Evolutionary conservation across 2,888 invertebrate genomes (phyloP).

Genomic region (Osedax fenrisi): DNA sequence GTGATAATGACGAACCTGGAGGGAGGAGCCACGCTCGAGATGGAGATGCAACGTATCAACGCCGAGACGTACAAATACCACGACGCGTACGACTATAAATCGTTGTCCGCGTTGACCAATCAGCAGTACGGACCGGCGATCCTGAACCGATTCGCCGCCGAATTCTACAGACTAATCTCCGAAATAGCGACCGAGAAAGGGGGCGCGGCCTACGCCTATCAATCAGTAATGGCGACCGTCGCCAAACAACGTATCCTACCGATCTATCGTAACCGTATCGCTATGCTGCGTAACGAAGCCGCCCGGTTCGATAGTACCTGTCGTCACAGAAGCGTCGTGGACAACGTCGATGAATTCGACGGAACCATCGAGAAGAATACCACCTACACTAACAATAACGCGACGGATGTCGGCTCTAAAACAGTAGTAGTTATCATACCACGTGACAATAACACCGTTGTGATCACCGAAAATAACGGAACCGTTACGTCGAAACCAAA

Average conservation of each 20-base stretch:
- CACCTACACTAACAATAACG: too few species aligned
- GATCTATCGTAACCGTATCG: neutral
- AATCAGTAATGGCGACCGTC: neutral
- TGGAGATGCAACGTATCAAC: too few species aligned
- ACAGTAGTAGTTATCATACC: too few species aligned
- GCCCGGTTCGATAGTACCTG: neutral
- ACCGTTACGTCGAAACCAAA: too few species aligned
- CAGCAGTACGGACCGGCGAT: neutral
- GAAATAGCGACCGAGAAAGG: neutral
- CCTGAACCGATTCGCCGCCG: neutral
- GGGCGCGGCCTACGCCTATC: neutral
- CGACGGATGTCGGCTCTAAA: too few species aligned
- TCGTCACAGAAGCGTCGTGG: neutral
- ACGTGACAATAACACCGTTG: too few species aligned
- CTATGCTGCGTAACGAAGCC: neutral
- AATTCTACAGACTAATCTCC: neutral
- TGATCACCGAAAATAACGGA: too few species aligned
- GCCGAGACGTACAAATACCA: too few species aligned
- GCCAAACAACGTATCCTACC: neutral
- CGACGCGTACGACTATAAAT: neutral
- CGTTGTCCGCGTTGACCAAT: neutral
- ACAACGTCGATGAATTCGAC: neutral
- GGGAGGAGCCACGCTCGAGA: too few species aligned
- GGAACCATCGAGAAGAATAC: too few species aligned
- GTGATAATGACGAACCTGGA: too few species aligned